A percentile compares a stretch with the other conserved stretches of the same genome.
phyloP scores from a whole-genome alignment of 2,113 vertebrate species.

The Rhabdornis inornatus region DNA sequence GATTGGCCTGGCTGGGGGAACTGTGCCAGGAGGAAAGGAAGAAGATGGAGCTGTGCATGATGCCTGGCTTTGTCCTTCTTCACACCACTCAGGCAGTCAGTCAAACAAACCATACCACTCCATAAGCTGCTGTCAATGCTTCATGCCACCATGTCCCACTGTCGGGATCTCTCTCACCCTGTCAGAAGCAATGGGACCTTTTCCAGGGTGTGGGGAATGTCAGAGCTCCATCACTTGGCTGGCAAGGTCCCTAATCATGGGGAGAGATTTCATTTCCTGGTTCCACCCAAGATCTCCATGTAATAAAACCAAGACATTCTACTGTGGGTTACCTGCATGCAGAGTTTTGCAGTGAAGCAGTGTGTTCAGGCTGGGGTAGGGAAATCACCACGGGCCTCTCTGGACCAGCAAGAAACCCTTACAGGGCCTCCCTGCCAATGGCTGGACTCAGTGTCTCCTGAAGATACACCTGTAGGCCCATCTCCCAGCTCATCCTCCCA shows the following conservation, averaged over 20 bases:
- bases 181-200: not conserved
- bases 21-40: not conserved
- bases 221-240: slow-evolving; percentile 13
- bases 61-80: not conserved
- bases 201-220: not conserved
- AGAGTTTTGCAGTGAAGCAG: not conserved
- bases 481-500: not conserved
- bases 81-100: not conserved
- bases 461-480: not conserved
- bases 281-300: slow-evolving; percentile 43
- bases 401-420: not conserved
- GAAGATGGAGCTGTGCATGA: not conserved
- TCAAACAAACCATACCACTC: not conserved
- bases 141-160: fast-evolving
- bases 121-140: not conserved
- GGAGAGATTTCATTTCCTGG: slow-evolving; percentile 52
- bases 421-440: not conserved
- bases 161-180: not conserved
- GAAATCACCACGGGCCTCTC: not conserved
- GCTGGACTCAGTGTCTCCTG: not conserved
- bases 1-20: not conserved
- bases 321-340: not conserved
- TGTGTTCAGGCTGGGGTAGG: not conserved
- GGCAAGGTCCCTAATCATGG: not conserved
- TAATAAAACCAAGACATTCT: not conserved